These are phyloP conservation scores for Pomacea maculata DNA, from an alignment of 1,140 invertebrate species.

Conservation along the genomic window DNA sequence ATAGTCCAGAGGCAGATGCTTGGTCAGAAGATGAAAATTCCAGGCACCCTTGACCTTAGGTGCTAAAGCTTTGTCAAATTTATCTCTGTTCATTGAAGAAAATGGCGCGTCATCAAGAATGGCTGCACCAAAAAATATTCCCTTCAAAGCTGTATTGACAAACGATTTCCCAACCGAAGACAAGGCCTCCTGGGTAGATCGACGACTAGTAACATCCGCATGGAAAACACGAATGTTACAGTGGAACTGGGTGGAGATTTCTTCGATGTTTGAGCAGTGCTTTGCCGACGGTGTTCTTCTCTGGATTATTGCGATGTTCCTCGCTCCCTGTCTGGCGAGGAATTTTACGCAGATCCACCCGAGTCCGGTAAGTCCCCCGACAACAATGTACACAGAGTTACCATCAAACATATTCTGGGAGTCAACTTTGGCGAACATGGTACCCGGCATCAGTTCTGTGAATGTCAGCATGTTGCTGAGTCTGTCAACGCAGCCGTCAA, in stretches of 20 bases:
- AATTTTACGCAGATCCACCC: conserved; percentile 32
- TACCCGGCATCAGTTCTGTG: neutral
- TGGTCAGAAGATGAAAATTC: conserved; percentile 48
- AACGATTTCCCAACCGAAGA: neutral
- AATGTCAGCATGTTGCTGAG: neutral
- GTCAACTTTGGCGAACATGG: neutral
- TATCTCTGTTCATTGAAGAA: conserved; percentile 30
- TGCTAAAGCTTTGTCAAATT: conserved; percentile 27
- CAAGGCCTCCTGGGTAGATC: no score
- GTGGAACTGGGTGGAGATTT: neutral
- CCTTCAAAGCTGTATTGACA: neutral
- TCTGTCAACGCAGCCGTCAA: no score
- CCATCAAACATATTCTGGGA: conserved; percentile 3
- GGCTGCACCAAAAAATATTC: conserved; percentile 9
- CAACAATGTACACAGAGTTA: conserved; percentile 31
- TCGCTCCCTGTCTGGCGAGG: conserved; percentile 11
- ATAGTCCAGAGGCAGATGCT: conserved; percentile 38
- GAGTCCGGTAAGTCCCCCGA: conserved; percentile 42
- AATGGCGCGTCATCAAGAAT: neutral
- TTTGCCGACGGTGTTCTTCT: conserved; percentile 3
- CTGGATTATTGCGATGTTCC: conserved; percentile 15
- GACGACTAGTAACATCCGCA: neutral
- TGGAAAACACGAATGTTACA: neutral
- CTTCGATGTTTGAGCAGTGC: neutral
- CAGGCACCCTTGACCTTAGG: conserved; percentile 51